Conservation (phyloP, 2,797 vertebrate genomes). For the Bradypodion ventrale region DNA sequence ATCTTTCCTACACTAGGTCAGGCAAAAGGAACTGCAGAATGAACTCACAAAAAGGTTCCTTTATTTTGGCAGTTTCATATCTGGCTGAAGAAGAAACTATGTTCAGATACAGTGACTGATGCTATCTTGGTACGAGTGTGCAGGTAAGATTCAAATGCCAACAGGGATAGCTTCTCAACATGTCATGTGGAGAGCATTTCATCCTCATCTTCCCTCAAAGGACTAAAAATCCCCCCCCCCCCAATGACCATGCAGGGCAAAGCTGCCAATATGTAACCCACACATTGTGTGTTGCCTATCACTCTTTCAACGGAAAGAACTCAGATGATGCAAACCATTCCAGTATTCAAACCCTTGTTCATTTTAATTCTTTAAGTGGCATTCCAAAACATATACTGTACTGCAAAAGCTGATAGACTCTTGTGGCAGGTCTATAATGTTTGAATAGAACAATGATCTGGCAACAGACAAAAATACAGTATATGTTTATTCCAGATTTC, state of each 20-base stretch:
- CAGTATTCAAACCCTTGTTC: not conserved
- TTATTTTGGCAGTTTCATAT: no score
- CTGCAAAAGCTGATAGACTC: not conserved
- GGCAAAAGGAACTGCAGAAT: no score
- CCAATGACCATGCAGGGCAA: no score
- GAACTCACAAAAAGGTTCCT: no score
- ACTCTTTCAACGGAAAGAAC: not conserved
- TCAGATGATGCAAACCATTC: not conserved
- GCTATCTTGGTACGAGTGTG: not conserved
- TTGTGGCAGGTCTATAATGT: not conserved
- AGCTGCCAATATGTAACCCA: not conserved
- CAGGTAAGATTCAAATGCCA: not conserved
- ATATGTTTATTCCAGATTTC: not conserved
- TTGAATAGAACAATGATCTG: not conserved
- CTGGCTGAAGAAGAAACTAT: no score
- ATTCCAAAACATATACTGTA: not conserved
- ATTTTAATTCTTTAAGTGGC: not conserved
- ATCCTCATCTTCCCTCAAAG: not conserved
- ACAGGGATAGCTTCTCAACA: not conserved
- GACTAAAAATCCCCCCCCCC: not conserved
- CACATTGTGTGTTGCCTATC: not conserved
- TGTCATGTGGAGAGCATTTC: not conserved
- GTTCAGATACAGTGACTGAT: not conserved
- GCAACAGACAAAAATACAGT: not conserved
- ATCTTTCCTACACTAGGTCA: no score